Conservation (phyloP, 2,113 vertebrate genomes). For the Paradisaea rubra region DNA sequence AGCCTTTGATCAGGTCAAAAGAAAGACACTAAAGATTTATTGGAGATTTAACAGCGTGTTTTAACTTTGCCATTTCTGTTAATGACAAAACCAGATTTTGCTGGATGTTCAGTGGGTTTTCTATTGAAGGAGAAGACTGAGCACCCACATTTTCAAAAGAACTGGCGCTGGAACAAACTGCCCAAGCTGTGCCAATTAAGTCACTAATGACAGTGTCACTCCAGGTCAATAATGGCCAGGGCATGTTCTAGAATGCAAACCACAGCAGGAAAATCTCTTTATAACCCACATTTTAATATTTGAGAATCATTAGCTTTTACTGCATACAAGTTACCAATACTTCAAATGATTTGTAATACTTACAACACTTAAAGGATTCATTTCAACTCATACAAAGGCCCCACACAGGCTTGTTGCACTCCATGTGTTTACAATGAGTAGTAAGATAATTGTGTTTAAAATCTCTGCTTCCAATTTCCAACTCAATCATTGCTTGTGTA, state of each 20-base stretch:
- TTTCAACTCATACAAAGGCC: not conserved
- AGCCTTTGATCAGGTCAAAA: not conserved
- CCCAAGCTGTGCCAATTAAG: not conserved
- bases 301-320: not conserved
- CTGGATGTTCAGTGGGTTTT: not conserved
- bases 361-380: not conserved
- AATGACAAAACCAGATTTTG: not conserved
- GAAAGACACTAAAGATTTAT: not conserved
- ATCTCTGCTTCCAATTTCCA: not conserved
- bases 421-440: not conserved
- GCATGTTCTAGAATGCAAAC: not conserved
- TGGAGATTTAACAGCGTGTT: not conserved
- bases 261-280: not conserved
- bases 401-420: not conserved
- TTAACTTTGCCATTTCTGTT: not conserved
- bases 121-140: not conserved
- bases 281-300: not conserved
- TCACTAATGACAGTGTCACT: not conserved
- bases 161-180: not conserved
- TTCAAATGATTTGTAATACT: not conserved
- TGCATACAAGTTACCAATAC: not conserved
- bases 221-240: not conserved
- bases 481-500: not conserved
- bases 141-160: not conserved
- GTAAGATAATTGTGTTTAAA: not conserved